Conservation (phyloP, 2,797 vertebrate genomes). For the Chaetodon trifasciatus region DNA sequence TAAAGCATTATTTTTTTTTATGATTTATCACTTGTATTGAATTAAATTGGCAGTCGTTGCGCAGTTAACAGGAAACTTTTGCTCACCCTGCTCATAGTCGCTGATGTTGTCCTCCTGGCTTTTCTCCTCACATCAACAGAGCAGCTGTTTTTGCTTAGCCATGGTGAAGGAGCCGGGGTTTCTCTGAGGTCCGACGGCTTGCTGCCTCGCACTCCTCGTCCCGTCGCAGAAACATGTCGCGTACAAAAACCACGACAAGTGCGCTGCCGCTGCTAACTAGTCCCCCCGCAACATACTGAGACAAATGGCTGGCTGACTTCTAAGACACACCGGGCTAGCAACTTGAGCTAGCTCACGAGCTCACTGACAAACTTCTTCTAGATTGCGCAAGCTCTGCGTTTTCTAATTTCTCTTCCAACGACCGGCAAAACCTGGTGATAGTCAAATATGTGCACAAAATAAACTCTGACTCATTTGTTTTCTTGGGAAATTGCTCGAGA, state of each 20-base stretch:
- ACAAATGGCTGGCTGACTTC: constrained; percentile 66
- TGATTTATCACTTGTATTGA: not conserved
- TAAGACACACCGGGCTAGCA: constrained; percentile 61
- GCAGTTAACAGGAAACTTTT: not conserved
- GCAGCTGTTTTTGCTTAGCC: constrained; percentile 72
- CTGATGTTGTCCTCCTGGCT: constrained; percentile 62
- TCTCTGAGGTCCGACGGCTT: constrained; percentile 54
- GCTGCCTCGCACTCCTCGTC: constrained; percentile 34
- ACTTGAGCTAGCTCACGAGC: constrained; percentile 66
- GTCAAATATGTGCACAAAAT: not conserved
- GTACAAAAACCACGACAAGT: constrained; percentile 28
- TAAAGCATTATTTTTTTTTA: not conserved
- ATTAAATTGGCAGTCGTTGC: not conserved
- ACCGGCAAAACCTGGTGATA: constrained; percentile 38
- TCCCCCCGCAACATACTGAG: constrained; percentile 59
- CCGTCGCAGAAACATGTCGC: constrained; percentile 68
- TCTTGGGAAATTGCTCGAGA: not conserved
- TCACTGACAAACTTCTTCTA: constrained; percentile 63
- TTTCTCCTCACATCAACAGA: constrained; percentile 64
- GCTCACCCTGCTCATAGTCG: constrained; percentile 85
- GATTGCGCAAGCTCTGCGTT: constrained; percentile 52
- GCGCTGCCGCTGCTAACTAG: constrained; percentile 29
- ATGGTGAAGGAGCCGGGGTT: constrained; percentile 47
- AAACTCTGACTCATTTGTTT: not conserved
- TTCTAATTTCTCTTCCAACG: constrained; percentile 31